Evolutionary conservation across 2,888 invertebrate species (phyloP).

Genomic region (Conomelus anceps): DNA sequence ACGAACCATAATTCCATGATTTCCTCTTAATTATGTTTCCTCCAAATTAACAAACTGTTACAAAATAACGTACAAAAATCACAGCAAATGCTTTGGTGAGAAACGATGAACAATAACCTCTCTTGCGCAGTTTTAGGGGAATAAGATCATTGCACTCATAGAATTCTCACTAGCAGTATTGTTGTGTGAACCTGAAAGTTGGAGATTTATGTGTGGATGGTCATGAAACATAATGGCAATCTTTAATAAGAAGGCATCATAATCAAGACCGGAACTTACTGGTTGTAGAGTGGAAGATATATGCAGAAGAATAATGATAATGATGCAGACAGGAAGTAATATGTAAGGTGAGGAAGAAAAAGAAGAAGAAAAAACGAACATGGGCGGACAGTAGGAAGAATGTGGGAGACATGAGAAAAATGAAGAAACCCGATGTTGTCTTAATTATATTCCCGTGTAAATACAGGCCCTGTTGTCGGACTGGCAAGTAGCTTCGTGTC

Average conservation of each 20-base stretch:
- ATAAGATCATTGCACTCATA: background rate
- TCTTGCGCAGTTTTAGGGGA: background rate
- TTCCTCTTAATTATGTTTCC: no score
- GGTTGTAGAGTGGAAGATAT: background rate
- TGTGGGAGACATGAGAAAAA: background rate
- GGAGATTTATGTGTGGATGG: background rate
- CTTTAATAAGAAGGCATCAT: background rate
- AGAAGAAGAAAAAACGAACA: background rate
- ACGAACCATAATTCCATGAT: no score
- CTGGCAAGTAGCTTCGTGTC: background rate
- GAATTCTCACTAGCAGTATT: background rate
- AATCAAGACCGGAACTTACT: background rate
- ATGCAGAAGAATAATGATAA: background rate
- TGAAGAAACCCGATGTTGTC: background rate
- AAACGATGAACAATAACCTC: background rate
- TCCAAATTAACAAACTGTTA: background rate
- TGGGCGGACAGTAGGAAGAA: background rate
- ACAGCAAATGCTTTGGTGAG: background rate
- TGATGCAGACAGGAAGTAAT: background rate
- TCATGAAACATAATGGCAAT: background rate
- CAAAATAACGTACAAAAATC: background rate
- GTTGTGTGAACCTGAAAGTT: background rate
- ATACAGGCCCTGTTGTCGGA: background rate
- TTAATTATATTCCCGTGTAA: background rate
- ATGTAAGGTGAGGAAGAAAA: background rate